These are phyloP conservation scores for Fistularia commersonii DNA, from an alignment of 2,797 vertebrate genomes.

Conservation along the genomic window DNA sequence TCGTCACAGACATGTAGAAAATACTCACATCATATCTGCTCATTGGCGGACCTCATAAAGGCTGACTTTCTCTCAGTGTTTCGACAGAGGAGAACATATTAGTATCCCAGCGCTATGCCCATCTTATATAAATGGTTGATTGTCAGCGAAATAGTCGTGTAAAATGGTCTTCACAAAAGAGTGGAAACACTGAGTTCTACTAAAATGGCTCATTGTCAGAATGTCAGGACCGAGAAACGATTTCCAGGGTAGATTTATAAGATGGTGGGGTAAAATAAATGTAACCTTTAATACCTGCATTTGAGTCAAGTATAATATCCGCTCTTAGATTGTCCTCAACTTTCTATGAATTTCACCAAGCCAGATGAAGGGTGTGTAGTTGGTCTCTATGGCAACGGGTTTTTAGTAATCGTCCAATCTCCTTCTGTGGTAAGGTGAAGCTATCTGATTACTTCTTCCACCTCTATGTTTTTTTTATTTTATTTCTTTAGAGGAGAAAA, in stretches of 20 bases:
- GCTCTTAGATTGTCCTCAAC: slow-evolving; percentile 13
- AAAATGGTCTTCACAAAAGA: no score
- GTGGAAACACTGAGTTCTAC: no score
- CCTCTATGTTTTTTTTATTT: slow-evolving; percentile 32
- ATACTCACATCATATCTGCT: no score
- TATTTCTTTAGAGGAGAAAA: slow-evolving; percentile 25
- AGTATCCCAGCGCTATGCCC: no score
- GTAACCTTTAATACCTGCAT: not conserved
- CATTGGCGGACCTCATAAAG: no score
- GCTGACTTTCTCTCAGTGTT: no score
- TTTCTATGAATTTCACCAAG: slow-evolving; percentile 17
- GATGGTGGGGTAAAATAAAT: not conserved
- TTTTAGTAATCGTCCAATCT: slow-evolving; percentile 45
- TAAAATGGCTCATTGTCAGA: no score
- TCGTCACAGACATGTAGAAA: no score
- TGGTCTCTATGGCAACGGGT: slow-evolving; percentile 51
- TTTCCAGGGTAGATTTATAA: not conserved
- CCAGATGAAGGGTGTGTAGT: slow-evolving; percentile 23
- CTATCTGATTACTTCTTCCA: slow-evolving; percentile 31
- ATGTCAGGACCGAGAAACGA: no score
- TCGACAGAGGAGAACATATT: no score
- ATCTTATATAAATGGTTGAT: no score
- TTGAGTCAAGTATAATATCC: slow-evolving; percentile 6
- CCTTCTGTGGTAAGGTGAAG: slow-evolving; percentile 23
- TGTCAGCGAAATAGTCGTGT: no score